Conservation (phyloP, 2,113 vertebrate species). For the Axis porcinus region DNA sequence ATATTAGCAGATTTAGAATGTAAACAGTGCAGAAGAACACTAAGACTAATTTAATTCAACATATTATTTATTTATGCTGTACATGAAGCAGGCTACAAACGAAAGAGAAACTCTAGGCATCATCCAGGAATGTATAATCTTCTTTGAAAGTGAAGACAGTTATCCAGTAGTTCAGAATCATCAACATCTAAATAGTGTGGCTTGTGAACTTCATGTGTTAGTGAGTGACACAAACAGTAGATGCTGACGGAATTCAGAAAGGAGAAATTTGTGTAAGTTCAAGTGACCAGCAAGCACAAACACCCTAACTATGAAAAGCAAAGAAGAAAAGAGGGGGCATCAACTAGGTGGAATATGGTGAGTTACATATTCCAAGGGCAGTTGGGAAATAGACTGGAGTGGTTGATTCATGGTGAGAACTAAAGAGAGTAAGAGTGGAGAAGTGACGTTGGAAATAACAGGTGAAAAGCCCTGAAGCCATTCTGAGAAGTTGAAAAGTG, state of each 20-base stretch:
- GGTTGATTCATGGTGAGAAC: background rate
- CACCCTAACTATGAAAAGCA: background rate
- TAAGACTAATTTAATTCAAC: background rate
- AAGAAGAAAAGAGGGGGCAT: background rate
- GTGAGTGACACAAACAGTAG: background rate
- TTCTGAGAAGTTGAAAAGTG: background rate
- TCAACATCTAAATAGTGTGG: background rate
- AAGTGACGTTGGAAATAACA: background rate
- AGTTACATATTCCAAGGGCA: background rate
- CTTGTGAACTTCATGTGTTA: background rate
- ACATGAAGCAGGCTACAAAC: background rate
- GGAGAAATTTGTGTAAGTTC: background rate
- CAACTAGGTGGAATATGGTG: background rate
- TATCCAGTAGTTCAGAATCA: background rate
- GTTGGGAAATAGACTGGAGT: background rate
- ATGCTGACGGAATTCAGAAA: background rate
- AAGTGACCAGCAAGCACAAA: background rate
- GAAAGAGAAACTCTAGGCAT: conserved; percentile 1
- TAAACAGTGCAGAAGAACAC: background rate
- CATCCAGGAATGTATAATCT: background rate
- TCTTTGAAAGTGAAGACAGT: background rate
- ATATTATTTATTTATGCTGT: conserved; percentile 6
- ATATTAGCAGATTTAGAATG: background rate
- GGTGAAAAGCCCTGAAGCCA: background rate
- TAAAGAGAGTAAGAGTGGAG: background rate